phyloP scores from a whole-genome alignment of 2,888 invertebrate genomes.

The Pseudococcus longispinus region DNA sequence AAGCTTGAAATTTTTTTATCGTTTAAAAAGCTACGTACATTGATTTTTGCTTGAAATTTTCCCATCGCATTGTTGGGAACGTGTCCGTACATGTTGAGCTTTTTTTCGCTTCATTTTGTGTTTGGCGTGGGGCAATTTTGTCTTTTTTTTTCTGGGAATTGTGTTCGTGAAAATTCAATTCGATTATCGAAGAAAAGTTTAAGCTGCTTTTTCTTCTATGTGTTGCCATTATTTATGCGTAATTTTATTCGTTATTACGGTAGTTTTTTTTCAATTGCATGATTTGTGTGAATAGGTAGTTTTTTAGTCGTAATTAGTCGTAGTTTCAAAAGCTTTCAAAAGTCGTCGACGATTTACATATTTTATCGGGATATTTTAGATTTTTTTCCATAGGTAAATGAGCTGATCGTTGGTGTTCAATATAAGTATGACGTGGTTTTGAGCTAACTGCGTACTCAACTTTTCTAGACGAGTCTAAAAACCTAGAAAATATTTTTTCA shows the following conservation, averaged over 20 bases:
- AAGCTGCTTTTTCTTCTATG: neutral
- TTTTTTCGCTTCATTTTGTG: neutral
- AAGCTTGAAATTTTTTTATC: constrained; percentile 50
- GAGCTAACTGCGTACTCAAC: no score
- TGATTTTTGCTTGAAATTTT: neutral
- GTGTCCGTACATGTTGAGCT: neutral
- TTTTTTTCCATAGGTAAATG: neutral
- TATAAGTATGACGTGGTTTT: no score
- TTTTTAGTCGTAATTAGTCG: neutral
- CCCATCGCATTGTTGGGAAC: neutral
- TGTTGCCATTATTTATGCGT: constrained; percentile 26
- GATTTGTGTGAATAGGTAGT: neutral
- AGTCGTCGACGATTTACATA: neutral
- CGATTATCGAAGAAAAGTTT: neutral
- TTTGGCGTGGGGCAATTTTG: neutral
- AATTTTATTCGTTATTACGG: neutral
- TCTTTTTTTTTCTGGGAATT: neutral
- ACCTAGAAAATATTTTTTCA: neutral
- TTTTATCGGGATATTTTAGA: neutral
- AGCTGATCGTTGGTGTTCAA: neutral
- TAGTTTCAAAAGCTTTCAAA: neutral
- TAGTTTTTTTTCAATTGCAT: neutral
- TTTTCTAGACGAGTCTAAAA: neutral
- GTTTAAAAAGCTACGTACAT: constrained; percentile 16
- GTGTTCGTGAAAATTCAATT: neutral